Evolutionary conservation across 2,888 invertebrate genomes (phyloP), one percentile per base, ranked within the genome.

Genomic region (Sisyra terminalis): DNA sequence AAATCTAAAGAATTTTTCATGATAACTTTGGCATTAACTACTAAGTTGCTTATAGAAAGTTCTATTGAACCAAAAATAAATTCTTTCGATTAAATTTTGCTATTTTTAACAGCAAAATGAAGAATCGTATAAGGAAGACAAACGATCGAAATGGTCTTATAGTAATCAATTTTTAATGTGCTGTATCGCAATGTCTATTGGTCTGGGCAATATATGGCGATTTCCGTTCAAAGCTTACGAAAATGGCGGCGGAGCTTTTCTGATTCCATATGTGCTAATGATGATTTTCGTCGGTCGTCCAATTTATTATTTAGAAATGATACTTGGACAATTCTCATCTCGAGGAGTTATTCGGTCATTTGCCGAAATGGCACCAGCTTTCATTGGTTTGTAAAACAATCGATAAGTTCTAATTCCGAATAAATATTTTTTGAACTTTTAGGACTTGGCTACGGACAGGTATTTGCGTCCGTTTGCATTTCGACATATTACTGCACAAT

Each of bases 401-500:
- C 24, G 24, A 24, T 14, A 43, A 43, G 30, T 38, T 10, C 31
- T 29, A 8, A 35, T 15, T 36, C 8, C 10, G 10, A 13, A 24
- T 24, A 24, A 24, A 5, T 24, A 24, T 24, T 24, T 24, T 7
- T 24, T 24, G 7, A 24, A 24, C 24, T 52, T 52, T 29, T 53
- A 79, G 79, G 81, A 39, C 70, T 78, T 16, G 81, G 80, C 2
- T 75, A 73, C 52, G 79, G 77, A 0, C 76, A 79, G 50, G 65
- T 74, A 4, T 52, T 78, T 9, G 71, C 69, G 1, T 72, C 73
- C 11, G 62, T 69, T 11, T 75, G 71, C 50, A 74, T 85, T 10
- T 68, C 80, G 2, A 75, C 81, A 0, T 87, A 86, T 58, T 87
- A 86, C 57, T 79, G 79, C 41, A 75, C 78, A 0, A 63, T 86